Percentiles rank a stretch among this genome's conserved stretches.
Conservation (phyloP, 2,888 invertebrate species). For the Hyppa rectilinea region DNA sequence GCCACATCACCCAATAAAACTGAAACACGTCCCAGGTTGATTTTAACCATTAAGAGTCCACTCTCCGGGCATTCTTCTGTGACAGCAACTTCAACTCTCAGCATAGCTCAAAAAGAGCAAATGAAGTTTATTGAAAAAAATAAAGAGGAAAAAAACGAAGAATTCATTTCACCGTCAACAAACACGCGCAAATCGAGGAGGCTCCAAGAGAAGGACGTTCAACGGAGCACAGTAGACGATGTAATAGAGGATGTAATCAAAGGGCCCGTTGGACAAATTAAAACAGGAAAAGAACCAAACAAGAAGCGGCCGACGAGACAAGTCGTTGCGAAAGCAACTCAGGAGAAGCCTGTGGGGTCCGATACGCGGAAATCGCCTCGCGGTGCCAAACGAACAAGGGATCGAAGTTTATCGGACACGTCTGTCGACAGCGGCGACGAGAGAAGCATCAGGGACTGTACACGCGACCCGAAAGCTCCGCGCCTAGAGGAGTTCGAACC, state of each 20-base stretch:
- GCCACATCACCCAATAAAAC: constrained; percentile 82
- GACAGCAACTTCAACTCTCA: constrained; percentile 83
- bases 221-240: constrained; percentile 95
- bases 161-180: constrained; percentile 91
- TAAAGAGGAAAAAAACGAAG: constrained; percentile 90
- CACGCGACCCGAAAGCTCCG: constrained; percentile 77
- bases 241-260: constrained; percentile 97
- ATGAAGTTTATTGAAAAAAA: constrained; percentile 78
- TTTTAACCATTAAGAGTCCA: constrained; percentile 95
- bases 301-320: constrained; percentile 91
- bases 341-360: constrained; percentile 72
- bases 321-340: constrained; percentile 78
- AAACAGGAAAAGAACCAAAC: constrained; percentile 75
- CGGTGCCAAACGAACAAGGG: constrained; percentile 91
- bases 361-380: constrained; percentile 92
- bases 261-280: constrained; percentile 86
- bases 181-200: constrained; percentile 96
- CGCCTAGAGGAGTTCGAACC: constrained; percentile 71
- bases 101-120: constrained; percentile 83
- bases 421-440: constrained; percentile 92
- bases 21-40: constrained; percentile 93
- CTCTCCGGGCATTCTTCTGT: constrained; percentile 84
- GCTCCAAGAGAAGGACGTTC: constrained; percentile 94
- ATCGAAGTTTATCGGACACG: constrained; percentile 92
- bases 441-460: constrained; percentile 78